These are phyloP conservation scores for Chaenocephalus aceratus DNA, from an alignment of 2,113 vertebrate species.

Conservation along the genomic window DNA sequence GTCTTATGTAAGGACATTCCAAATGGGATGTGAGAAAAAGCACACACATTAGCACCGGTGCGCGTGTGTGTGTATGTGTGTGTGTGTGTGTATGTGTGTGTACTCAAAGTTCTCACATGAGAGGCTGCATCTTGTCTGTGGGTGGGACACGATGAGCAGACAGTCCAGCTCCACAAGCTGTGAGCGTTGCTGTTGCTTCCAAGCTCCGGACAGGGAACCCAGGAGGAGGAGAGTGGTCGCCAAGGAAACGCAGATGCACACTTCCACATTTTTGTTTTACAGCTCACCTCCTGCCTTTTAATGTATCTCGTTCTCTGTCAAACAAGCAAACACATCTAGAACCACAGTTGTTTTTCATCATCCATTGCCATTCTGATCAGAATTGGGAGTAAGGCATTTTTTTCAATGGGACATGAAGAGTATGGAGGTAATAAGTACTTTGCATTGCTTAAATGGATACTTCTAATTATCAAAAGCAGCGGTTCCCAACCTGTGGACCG, in stretches of 20 bases:
- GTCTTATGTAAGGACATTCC: slow-evolving; percentile 40
- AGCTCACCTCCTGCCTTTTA: slow-evolving; percentile 14
- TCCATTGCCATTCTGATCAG: background rate
- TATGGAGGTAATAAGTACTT: background rate
- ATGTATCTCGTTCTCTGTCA: slow-evolving; percentile 4
- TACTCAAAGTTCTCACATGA: background rate
- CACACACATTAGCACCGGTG: background rate
- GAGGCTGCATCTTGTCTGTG: slow-evolving; percentile 63
- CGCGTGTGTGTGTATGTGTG: background rate
- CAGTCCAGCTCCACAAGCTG: slow-evolving; percentile 55
- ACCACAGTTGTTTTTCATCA: background rate
- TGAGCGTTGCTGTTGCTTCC: slow-evolving; percentile 48
- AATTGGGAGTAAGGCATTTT: background rate
- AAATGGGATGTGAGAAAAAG: slow-evolving; percentile 46
- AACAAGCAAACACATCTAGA: slow-evolving; percentile 19
- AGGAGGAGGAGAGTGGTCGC: background rate
- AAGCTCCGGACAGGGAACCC: background rate
- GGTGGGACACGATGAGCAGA: slow-evolving; percentile 58
- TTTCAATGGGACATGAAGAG: background rate
- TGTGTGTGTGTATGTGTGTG: background rate
- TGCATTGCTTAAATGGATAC: too few relatives aligned
- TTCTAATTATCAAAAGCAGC: too few relatives aligned
- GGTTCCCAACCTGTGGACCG: too few relatives aligned
- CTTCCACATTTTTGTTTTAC: background rate
- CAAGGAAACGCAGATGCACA: background rate